Evolutionary conservation across 1,140 invertebrate genomes (phyloP), one percentile per base, ranked within the genome.

Genomic region (Drosophila pruinosa): DNA sequence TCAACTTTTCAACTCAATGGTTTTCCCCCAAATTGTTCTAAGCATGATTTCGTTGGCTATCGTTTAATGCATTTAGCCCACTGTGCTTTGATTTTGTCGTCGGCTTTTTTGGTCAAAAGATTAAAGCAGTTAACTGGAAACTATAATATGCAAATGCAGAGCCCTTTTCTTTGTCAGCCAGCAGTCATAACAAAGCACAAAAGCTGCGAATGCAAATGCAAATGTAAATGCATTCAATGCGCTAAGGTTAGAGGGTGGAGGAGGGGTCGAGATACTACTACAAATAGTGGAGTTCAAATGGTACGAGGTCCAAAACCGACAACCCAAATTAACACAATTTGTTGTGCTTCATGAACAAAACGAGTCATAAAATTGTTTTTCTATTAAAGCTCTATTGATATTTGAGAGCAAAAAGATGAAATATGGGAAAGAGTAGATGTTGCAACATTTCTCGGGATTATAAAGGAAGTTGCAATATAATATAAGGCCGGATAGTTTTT

Each of bases 131-230:
- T 62, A 21, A 43, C 15, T 58, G 54, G 5, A 34, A 54, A 54
- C 47, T 69, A 69, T n/a, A n/a, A n/a, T n/a, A n/a, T 69, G 65
- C 56, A 69, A 69, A 69, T 69, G 58, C 58, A 38, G 28, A 53
- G 58, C 65, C 58, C 65, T 63, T 61, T 69, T 57, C 38, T 28
- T 61, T 61, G 38, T 48, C 48, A 28, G 21, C 14, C 22, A 26
- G 12, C n/a, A 43, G 14, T 31, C 22, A 41, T 15, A 57, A 26
- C 22, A 53, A 1, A 58, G 34, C 14, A 45, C 39, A 26, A 34
- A 22, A 28, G 12, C 17, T 4, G 56, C 56, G n/a, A 34, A 12
- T 58, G 54, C 24, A 26, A 57, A 57, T 43, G 54, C 38, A 24
- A 54, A 38, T 43, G 14, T 15, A 43, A 43, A 43, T 57, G 54